Base-by-base conservation (phyloP, 2,797 vertebrate genomes). In the Lerista edwardsae region DNA sequence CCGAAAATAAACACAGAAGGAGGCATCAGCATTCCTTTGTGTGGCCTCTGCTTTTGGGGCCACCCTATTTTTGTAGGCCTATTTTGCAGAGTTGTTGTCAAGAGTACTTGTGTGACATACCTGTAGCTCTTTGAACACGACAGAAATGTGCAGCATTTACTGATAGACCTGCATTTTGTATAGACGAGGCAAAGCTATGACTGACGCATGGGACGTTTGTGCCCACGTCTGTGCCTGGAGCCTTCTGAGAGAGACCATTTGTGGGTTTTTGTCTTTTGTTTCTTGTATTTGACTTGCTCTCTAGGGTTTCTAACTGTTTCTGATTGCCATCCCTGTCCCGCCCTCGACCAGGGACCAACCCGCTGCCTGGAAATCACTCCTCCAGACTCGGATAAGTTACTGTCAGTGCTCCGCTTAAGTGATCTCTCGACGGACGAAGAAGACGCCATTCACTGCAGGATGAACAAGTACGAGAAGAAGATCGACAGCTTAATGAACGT, bases 361-460 rank as follows among this genome's bases (percentile, higher is more conserved):
- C 97, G 97, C 71, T 90, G 91, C 65, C 92, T 97, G 14, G 97
- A 98, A 89, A 96, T 97, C 75, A 94, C 94, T 1, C 95, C 96
- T 8, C 85, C 94, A 0, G 96, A 97, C 67, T 95, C 93, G 15
- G 97, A 97, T 62, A 95, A 88, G 44, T 91, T 97, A 67, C 94
- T 96, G 79, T 96, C 97, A 0, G 95, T 94, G 1, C 92, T 98
- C 91, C 96, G 86, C 73, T 85, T 98, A 90, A 96, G 97, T 39
- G 98, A 98, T 91, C 97, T 98, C 47, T 97, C 97, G 1, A 97
- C 96, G 0, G 97, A 98, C 36, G 97, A 98, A 0, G 97, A 98
- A 15, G 97, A 97, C 2, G 90, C 87, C 6, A 78, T 97, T 29
- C 97, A 96, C 59, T 94, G 95, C 93, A 97, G 96, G 82, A 97